Conservation (phyloP, 2,797 vertebrate genomes). For the Momotus momota region DNA sequence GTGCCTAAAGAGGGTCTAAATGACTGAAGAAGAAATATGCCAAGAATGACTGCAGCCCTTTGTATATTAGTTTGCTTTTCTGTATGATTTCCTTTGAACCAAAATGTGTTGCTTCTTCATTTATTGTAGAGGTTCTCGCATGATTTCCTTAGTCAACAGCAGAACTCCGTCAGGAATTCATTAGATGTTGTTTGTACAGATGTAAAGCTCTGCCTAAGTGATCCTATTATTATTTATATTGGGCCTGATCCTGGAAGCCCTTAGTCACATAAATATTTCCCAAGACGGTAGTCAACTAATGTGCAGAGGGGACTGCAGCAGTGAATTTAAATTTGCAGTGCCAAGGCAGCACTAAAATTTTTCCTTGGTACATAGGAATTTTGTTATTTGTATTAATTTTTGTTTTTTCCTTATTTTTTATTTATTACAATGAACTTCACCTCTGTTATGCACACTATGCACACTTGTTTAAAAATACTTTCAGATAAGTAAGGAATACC, state of each 20-base stretch:
- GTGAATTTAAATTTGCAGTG: background rate
- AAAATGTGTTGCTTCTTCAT: constrained; percentile 31
- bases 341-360: background rate
- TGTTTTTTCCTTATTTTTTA: rapidly evolving
- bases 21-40: background rate
- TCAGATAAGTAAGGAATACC: background rate
- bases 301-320: background rate
- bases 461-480: background rate
- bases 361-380: background rate
- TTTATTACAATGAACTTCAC: background rate
- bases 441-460: background rate
- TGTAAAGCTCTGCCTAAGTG: constrained; percentile 54
- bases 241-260: constrained; percentile 23
- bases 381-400: background rate
- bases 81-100: constrained; percentile 49
- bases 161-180: constrained; percentile 66
- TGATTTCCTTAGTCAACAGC: constrained; percentile 51
- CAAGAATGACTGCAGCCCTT: constrained; percentile 23
- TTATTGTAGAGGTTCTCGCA: constrained; percentile 39
- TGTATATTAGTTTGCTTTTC: constrained; percentile 23
- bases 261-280: constrained; percentile 18
- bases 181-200: constrained; percentile 62
- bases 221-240: constrained; percentile 61
- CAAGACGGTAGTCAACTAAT: background rate
- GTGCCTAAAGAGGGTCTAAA: background rate